Evolutionary conservation across 2,888 invertebrate genomes (phyloP).

Genomic region (Yponomeuta plumbellus): DNA sequence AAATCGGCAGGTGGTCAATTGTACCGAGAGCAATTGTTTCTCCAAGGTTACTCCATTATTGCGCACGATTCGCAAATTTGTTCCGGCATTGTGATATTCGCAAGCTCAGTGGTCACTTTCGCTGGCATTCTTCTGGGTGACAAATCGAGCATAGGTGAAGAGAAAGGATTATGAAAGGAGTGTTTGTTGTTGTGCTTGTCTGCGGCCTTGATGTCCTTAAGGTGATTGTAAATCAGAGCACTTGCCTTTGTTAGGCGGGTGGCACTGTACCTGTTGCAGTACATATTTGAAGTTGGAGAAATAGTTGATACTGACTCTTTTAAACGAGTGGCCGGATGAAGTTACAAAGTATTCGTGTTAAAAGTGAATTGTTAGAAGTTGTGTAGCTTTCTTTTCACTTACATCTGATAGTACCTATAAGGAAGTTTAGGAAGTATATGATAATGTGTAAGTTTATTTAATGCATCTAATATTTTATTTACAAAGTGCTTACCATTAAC

Average conservation of each 20-base stretch:
- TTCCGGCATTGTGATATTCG: constrained; percentile 11
- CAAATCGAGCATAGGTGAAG: constrained; percentile 22
- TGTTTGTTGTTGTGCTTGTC: constrained; percentile 53
- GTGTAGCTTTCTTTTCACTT: no score
- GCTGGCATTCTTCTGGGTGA: constrained; percentile 51
- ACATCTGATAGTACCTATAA: no score
- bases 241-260: constrained; percentile 41
- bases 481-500: no score
- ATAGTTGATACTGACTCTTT: no score
- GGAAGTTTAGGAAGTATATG: no score
- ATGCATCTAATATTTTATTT: no score
- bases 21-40: constrained; percentile 32
- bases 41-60: constrained; percentile 24
- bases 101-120: constrained; percentile 52
- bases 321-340: not conserved
- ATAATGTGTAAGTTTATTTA: no score
- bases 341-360: no score
- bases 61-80: constrained; percentile 27
- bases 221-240: constrained; percentile 63
- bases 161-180: constrained; percentile 22
- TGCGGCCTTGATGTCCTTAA: constrained; percentile 45
- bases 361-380: no score
- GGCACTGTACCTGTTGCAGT: constrained; percentile 56
- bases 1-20: constrained; percentile 63
- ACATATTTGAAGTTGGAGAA: constrained; percentile 27